These are phyloP conservation scores for Zaprionus bogoriensis DNA, from an alignment of 2,888 invertebrate genomes.

Conservation along the genomic window DNA sequence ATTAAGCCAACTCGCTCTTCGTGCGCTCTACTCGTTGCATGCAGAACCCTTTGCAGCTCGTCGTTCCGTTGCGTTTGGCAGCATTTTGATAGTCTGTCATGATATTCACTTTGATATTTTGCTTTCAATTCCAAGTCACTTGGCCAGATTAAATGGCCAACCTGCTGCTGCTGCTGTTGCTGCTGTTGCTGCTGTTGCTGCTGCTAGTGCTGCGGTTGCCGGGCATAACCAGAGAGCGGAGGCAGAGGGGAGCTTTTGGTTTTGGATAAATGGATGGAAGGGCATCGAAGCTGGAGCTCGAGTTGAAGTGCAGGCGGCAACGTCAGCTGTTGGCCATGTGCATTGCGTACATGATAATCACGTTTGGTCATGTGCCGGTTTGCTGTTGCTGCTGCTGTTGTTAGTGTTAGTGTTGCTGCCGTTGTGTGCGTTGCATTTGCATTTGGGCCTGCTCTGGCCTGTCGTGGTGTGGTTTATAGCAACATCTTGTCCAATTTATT, in stretches of 20 bases:
- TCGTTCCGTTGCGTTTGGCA: conserved; percentile 11
- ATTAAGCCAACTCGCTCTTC: no score
- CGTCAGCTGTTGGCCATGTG: conserved; percentile 70
- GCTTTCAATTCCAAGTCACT: conserved; percentile 70
- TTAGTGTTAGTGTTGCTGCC: conserved; percentile 20
- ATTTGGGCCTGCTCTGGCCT: conserved; percentile 50
- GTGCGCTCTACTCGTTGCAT: no score
- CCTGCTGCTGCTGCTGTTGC: conserved; percentile 19
- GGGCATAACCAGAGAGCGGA: neutral
- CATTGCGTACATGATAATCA: conserved; percentile 68
- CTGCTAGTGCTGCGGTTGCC: conserved; percentile 50
- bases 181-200: conserved; percentile 7
- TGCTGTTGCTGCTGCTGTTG: conserved; percentile 26
- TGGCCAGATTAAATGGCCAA: conserved; percentile 70
- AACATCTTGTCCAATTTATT: conserved; percentile 81
- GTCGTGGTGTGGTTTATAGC: conserved; percentile 74
- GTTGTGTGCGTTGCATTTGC: conserved; percentile 59
- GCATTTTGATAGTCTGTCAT: conserved; percentile 46
- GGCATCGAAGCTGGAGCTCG: conserved; percentile 25
- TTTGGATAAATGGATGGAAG: conserved; percentile 12
- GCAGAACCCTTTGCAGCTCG: neutral
- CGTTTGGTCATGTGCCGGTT: conserved; percentile 51
- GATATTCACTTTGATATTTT: conserved; percentile 76
- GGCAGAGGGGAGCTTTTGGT: neutral
- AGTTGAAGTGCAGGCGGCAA: conserved; percentile 39